Base-by-base conservation (phyloP, 53 echinoderm and acorn worm species). In the Echinometra lucunter region DNA sequence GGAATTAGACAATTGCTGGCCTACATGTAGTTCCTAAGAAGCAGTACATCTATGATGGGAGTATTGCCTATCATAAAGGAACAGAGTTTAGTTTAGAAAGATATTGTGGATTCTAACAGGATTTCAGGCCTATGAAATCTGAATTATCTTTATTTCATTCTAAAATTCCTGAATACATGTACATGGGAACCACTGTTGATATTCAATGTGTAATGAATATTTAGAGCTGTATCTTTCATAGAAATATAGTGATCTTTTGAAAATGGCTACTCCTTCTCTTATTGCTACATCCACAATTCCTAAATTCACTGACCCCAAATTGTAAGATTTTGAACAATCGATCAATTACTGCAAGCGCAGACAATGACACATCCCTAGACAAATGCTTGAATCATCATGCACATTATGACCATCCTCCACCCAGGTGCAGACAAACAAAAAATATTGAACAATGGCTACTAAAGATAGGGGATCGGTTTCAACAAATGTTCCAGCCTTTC, bases 401-500 rank as follows among this genome's bases (percentile, higher is more conserved):
- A 85, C 82, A 45, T 21, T 89, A n/a, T 53, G 53, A 37, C 27
- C 37, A 17, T 89, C 56, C 88, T 88, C 49, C 60, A 60, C 89
- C 37, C 38, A 0, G 16, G 60, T 89, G 89, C 89, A 89, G 89
- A 89, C 89, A 89, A 57, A 89, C 58, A 47, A 55, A n/a, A n/a
- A n/a, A 88, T 88, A 88, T 53, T 89, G 35, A 89, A 57, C 57
- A 57, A 60, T 89, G 49, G 37, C 58, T 89, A 47, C 38, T 89
- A 3, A 38, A 89, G 37, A 37, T 21, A 21, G 89, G 23, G 89
- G 49, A 44, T 89, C 38, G 21, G 2, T 37, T 85, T 89, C 66
- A 67, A 91, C 69, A 90, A 90, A n/a, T 91, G 91, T 91, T 91
- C 70, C 42, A 44, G 91, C 91, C 45, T 66, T 91, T 70, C 25